phyloP scores from a whole-genome alignment of 2,888 invertebrate genomes.

The Epiblema foenella region DNA sequence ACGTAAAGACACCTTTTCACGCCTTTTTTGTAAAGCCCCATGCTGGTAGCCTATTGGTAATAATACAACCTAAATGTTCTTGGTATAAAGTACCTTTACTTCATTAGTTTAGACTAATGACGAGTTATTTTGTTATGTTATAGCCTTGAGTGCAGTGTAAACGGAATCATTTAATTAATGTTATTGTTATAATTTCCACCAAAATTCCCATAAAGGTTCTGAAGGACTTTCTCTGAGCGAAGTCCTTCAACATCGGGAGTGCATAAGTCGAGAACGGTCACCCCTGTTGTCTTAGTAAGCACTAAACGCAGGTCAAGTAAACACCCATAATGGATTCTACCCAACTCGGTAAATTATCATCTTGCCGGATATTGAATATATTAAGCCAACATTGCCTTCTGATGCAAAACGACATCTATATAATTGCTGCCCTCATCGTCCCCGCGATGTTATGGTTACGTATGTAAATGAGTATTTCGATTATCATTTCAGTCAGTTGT shows the following conservation, averaged over 20 bases:
- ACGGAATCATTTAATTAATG: constrained; percentile 7
- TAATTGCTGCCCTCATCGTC: constrained; percentile 63
- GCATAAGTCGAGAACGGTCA: constrained; percentile 63
- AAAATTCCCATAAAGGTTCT: constrained; percentile 48
- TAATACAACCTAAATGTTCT: too few species aligned
- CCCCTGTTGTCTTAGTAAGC: constrained; percentile 85
- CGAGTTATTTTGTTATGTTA: too few species aligned
- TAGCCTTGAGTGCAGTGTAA: neutral
- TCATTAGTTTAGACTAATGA: too few species aligned
- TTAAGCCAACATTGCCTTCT: constrained; percentile 77
- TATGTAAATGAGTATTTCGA: constrained; percentile 52
- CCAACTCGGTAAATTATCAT: constrained; percentile 81
- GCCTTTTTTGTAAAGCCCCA: too few species aligned
- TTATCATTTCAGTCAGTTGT: constrained; percentile 41
- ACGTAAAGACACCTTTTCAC: too few species aligned
- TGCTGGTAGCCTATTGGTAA: too few species aligned
- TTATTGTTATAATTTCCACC: constrained; percentile 35
- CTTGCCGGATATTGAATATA: constrained; percentile 84
- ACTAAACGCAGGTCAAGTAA: constrained; percentile 84
- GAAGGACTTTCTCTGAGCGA: constrained; percentile 48
- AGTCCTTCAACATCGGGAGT: constrained; percentile 56
- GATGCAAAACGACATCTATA: constrained; percentile 72
- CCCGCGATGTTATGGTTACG: constrained; percentile 59
- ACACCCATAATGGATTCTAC: constrained; percentile 84
- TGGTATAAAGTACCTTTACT: too few species aligned